phyloP scores from a whole-genome alignment of 2,113 vertebrate genomes.

The Thamnaconus septentrionalis region DNA sequence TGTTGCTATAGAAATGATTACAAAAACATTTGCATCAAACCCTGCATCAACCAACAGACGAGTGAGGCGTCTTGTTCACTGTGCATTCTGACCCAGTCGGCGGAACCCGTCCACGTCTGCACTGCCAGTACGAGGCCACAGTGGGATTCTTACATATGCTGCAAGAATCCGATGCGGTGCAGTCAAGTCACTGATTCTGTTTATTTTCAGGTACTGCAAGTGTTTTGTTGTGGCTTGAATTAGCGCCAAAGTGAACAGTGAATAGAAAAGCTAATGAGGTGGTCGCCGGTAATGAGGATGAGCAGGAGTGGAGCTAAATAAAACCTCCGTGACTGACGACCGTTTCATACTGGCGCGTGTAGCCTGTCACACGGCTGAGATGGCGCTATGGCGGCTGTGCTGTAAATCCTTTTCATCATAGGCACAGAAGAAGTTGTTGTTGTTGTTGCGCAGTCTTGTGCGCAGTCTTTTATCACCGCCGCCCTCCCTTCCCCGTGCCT shows the following conservation, averaged over 20 bases:
- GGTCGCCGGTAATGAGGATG: conserved; percentile 1
- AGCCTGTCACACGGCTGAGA: conserved; percentile 33
- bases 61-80: too few species aligned
- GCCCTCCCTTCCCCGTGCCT: conserved; percentile 9
- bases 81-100: too few species aligned
- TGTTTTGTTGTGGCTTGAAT: not conserved
- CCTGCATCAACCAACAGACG: too few species aligned
- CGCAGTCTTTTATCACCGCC: conserved; percentile 35
- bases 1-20: too few species aligned
- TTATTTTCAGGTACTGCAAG: not conserved
- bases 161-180: not conserved
- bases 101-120: too few species aligned
- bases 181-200: not conserved
- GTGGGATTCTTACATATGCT: too few species aligned
- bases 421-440: conserved; percentile 15
- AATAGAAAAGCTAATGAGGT: not conserved
- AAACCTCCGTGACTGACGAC: conserved; percentile 31
- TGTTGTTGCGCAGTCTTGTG: conserved; percentile 30
- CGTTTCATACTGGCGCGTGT: conserved; percentile 30
- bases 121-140: too few species aligned
- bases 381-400: conserved; percentile 15
- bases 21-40: too few species aligned
- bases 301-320: conserved; percentile 30
- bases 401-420: conserved; percentile 43
- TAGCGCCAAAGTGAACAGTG: too few species aligned